phyloP scores from a whole-genome alignment of 2,113 vertebrate genomes.

The Trematomus loennbergii region DNA sequence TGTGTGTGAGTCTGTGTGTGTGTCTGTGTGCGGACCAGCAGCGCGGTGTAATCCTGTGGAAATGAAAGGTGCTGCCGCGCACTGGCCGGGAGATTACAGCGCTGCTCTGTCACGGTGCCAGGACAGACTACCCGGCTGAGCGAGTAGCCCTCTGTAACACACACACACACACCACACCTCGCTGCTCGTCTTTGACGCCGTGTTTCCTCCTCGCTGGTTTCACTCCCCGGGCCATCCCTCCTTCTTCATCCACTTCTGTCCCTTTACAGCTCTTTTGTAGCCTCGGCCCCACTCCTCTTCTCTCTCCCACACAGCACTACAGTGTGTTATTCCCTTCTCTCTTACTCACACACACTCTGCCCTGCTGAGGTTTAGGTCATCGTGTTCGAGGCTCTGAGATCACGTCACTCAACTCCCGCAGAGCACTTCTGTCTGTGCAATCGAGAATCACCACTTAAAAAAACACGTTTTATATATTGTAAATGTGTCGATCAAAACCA shows the following conservation, averaged over 20 bases:
- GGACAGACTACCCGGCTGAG: conserved; percentile 64
- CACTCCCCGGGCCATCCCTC: conserved; percentile 22
- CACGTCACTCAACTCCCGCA: conserved; percentile 41
- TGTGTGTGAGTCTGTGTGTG: conserved; percentile 2
- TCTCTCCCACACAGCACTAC: conserved; percentile 28
- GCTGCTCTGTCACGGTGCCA: conserved; percentile 78
- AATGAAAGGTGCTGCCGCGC: conserved; percentile 86
- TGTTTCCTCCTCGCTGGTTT: conserved; percentile 31
- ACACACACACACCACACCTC: conserved; percentile 36
- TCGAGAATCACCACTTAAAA: conserved; percentile 9
- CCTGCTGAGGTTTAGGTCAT: conserved; percentile 37
- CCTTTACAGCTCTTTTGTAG: conserved; percentile 40
- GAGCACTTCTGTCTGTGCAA: conserved; percentile 47
- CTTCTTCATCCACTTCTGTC: conserved; percentile 52
- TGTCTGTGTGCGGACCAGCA: conserved; percentile 55
- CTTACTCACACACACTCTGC: conserved; percentile 17
- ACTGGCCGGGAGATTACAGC: conserved; percentile 84
- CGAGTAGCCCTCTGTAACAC: conserved; percentile 38
- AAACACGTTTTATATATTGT: conserved; percentile 10
- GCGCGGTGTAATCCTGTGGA: conserved; percentile 82
- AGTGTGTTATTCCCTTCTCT: conserved; percentile 28
- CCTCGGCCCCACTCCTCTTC: neutral
- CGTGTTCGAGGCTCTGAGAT: conserved; percentile 26
- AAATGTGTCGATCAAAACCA: neutral
- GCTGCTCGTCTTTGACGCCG: conserved; percentile 49